Percentiles rank a stretch among this genome's conserved stretches.
phyloP scores from a whole-genome alignment of 2,888 invertebrate species.

The Phoenoteleia sp. region DNA sequence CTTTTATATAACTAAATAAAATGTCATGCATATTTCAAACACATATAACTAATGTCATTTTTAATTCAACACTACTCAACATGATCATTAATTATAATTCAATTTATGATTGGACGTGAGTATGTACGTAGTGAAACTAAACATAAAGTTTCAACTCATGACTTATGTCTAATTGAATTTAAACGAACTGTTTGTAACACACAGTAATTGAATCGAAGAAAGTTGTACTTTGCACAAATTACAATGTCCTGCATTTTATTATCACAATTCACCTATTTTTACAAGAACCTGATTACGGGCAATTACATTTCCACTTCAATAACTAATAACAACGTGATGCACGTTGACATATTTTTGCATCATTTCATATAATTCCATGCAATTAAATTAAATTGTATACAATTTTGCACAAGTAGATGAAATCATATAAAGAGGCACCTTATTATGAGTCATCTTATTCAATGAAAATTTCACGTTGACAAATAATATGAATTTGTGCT shows the following conservation, averaged over 20 bases:
- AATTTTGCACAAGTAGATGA: slow-evolving; percentile 45
- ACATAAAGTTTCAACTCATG: neutral
- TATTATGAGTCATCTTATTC: slow-evolving; percentile 50
- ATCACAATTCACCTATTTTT: slow-evolving; percentile 3
- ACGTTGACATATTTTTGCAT: slow-evolving; percentile 54
- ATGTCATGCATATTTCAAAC: too few species aligned
- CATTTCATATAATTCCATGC: slow-evolving; percentile 53
- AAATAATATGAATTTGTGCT: slow-evolving; percentile 40
- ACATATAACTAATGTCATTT: too few species aligned
- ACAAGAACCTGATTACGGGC: slow-evolving; percentile 8
- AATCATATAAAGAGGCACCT: slow-evolving; percentile 43
- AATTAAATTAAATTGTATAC: slow-evolving; percentile 39
- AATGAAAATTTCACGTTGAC: slow-evolving; percentile 26
- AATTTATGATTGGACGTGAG: neutral
- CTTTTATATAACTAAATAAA: too few species aligned
- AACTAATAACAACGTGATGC: slow-evolving; percentile 37
- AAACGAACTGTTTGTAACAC: neutral
- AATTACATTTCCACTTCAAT: slow-evolving; percentile 43
- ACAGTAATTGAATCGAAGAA: neutral
- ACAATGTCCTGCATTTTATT: neutral
- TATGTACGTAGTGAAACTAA: neutral
- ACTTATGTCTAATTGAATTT: neutral
- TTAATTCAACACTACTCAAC: neutral
- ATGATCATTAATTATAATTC: neutral
- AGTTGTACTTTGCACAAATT: neutral